Evolutionary conservation across 2,113 vertebrate species (phyloP).

Genomic region (Argyrosomus japonicus): DNA sequence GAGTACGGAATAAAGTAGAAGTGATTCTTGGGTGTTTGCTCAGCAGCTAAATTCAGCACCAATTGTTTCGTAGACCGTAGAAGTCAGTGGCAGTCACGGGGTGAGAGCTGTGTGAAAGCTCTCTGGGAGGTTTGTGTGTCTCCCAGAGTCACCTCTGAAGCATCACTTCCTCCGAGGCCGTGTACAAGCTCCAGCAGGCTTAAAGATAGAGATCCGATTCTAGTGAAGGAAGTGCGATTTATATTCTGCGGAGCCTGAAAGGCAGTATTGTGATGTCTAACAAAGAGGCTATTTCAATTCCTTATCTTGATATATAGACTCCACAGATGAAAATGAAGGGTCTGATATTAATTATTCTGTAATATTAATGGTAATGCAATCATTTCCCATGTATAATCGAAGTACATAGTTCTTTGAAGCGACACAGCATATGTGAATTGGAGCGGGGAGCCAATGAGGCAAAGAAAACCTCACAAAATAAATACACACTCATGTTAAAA

Average conservation of each 20-base stretch:
- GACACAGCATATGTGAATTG: not conserved
- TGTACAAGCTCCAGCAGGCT: not conserved
- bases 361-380: not conserved
- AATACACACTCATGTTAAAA: conserved; percentile 14
- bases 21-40: not conserved
- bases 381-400: not conserved
- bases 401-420: not conserved
- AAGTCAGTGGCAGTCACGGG: not conserved
- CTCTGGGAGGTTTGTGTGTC: not conserved
- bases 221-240: conserved; percentile 12
- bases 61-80: not conserved
- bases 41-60: not conserved
- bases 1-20: not conserved
- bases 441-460: not conserved
- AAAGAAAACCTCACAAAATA: not conserved
- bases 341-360: not conserved
- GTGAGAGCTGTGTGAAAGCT: not conserved
- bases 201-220: conserved; percentile 10
- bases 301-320: not conserved
- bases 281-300: not conserved
- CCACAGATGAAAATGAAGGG: not conserved
- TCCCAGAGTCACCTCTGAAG: conserved; percentile 9
- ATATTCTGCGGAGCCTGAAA: not conserved
- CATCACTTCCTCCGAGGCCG: not conserved
- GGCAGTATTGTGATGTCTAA: not conserved